These are phyloP conservation scores for Noctua janthe DNA, from an alignment of 2,888 invertebrate genomes.

Conservation along the genomic window DNA sequence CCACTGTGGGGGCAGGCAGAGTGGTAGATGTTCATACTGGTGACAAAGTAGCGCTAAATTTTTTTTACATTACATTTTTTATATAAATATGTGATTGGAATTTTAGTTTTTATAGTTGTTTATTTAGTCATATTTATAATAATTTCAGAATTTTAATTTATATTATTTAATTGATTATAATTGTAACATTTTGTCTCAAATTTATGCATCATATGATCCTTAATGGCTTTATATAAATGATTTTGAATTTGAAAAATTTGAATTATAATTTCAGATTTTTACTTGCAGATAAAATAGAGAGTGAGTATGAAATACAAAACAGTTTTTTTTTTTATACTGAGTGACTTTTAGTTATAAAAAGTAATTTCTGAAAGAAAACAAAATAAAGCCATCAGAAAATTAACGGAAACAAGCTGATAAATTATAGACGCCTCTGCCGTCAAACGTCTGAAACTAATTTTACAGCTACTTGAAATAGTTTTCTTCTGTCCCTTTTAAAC, in stretches of 20 bases:
- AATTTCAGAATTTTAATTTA: too few relatives aligned
- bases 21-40: background rate
- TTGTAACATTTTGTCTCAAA: too few relatives aligned
- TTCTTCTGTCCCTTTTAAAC: background rate
- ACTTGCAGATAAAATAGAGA: background rate
- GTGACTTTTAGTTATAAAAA: background rate
- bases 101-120: too few relatives aligned
- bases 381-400: background rate
- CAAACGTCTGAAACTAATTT: background rate
- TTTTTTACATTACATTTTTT: background rate
- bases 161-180: too few relatives aligned
- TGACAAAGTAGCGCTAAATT: background rate
- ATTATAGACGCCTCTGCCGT: background rate
- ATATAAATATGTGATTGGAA: too few relatives aligned
- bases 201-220: too few relatives aligned
- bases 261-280: background rate
- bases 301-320: background rate
- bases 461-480: background rate
- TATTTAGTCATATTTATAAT: too few relatives aligned
- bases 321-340: background rate
- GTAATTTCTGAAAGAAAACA: background rate
- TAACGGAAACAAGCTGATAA: conserved; percentile 3
- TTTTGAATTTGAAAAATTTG: too few relatives aligned
- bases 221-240: too few relatives aligned
- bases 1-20: conserved; percentile 4